Conservation (phyloP, 2,113 vertebrate species). For the Oncorhynchus gorbuscha region DNA sequence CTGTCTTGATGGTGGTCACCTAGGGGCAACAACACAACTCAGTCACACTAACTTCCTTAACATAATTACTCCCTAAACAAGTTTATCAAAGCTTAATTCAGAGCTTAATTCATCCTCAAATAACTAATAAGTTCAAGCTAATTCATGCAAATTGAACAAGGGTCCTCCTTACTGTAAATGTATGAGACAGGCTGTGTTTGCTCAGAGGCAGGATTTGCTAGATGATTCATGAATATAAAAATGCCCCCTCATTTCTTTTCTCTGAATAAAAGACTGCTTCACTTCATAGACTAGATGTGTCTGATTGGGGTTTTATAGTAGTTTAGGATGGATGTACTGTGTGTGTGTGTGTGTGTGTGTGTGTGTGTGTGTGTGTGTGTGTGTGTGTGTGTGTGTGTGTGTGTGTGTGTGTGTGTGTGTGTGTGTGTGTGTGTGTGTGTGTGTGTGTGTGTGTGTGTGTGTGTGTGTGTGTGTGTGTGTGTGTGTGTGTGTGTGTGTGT, state of each 20-base stretch:
- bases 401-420: not conserved
- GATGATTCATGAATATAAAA: constrained; percentile 8
- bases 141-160: not conserved
- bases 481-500: no score
- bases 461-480: not conserved
- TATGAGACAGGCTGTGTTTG: not conserved
- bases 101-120: no score
- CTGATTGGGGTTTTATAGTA: not conserved
- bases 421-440: not conserved
- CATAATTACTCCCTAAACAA: no score
- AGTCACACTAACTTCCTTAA: not conserved
- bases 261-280: not conserved
- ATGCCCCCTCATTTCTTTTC: not conserved
- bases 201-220: not conserved
- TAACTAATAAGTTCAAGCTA: not conserved
- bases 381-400: not conserved
- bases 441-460: not conserved
- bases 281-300: constrained; percentile 4
- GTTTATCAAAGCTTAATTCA: no score
- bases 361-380: not conserved
- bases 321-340: not conserved
- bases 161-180: not conserved
- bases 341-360: not conserved
- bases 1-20: constrained; percentile 97
- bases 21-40: constrained; percentile 42